A percentile compares a stretch with the other conserved stretches of the same genome.
Conservation (phyloP, 2,113 vertebrate genomes). For the Eclectus roratus region DNA sequence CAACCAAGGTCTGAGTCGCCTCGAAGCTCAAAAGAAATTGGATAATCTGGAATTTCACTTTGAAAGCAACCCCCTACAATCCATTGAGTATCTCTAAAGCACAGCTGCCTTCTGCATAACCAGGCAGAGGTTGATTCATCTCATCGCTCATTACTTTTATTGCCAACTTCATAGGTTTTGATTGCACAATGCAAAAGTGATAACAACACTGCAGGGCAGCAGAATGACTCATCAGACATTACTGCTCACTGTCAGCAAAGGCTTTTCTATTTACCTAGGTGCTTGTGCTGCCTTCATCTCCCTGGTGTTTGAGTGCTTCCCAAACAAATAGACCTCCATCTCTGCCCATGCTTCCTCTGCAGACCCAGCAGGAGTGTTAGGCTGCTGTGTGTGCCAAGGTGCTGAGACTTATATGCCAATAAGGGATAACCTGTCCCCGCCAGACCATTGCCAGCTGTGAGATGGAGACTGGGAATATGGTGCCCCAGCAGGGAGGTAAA, state of each 20-base stretch:
- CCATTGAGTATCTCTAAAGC: background rate
- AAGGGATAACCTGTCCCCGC: background rate
- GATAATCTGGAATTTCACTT: background rate
- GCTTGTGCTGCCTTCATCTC: slow-evolving; percentile 37
- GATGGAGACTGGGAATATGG: background rate
- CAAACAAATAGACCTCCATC: slow-evolving; percentile 48
- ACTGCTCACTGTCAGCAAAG: slow-evolving; percentile 3
- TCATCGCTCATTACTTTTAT: slow-evolving; percentile 14
- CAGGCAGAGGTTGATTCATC: slow-evolving; percentile 11
- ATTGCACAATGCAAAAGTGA: slow-evolving; percentile 15
- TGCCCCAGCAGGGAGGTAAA: background rate
- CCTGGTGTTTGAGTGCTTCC: slow-evolving; percentile 47
- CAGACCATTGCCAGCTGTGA: background rate
- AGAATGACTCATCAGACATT: slow-evolving; percentile 49
- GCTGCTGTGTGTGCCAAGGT: background rate
- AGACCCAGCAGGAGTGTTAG: background rate
- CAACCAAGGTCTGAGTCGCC: background rate
- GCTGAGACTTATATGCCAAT: background rate
- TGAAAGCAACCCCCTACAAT: background rate
- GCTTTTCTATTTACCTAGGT: slow-evolving; percentile 59
- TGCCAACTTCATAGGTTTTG: slow-evolving; percentile 32
- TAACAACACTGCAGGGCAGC: slow-evolving; percentile 45
- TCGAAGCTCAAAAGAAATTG: background rate
- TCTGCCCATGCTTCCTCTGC: background rate
- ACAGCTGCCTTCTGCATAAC: background rate